Conservation (phyloP, 2,888 invertebrate genomes). For the Athalia rosae region DNA sequence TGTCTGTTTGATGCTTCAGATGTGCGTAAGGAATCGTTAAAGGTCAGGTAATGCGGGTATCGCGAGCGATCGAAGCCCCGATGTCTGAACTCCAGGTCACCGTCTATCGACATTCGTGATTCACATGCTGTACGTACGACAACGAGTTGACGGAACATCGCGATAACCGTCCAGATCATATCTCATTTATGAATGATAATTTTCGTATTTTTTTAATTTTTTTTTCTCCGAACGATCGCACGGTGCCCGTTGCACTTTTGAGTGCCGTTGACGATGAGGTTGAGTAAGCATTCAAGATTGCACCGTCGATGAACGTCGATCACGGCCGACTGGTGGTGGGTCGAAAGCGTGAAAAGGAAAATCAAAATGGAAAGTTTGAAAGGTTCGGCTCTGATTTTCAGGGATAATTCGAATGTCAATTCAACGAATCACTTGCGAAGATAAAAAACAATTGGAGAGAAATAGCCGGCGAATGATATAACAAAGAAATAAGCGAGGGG, state of each 20-base stretch:
- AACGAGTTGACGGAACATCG: not conserved
- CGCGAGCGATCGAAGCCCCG: constrained; percentile 2
- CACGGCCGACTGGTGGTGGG: too few relatives aligned
- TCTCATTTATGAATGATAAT: not conserved
- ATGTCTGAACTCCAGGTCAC: constrained; percentile 1
- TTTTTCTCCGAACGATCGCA: too few relatives aligned
- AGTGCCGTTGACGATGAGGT: not conserved
- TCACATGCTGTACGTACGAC: constrained; percentile 8
- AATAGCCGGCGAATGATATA: constrained; percentile 10
- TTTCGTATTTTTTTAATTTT: too few relatives aligned
- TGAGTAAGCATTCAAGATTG: constrained; percentile 3
- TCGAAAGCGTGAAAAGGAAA: not conserved
- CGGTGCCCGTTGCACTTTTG: not conserved
- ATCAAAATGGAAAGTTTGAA: not conserved
- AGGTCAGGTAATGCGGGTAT: constrained; percentile 36
- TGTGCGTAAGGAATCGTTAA: constrained; percentile 35
- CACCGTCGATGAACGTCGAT: not conserved
- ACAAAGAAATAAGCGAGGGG: too few relatives aligned
- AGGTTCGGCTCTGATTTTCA: not conserved
- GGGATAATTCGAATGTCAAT: too few relatives aligned
- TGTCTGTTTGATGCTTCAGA: constrained; percentile 8
- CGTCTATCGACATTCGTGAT: constrained; percentile 15
- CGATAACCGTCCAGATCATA: not conserved
- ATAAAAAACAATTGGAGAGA: not conserved
- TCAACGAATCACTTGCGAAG: not conserved